phyloP scores from a whole-genome alignment of 2,113 vertebrate genomes.

The Megaceryle torquata region DNA sequence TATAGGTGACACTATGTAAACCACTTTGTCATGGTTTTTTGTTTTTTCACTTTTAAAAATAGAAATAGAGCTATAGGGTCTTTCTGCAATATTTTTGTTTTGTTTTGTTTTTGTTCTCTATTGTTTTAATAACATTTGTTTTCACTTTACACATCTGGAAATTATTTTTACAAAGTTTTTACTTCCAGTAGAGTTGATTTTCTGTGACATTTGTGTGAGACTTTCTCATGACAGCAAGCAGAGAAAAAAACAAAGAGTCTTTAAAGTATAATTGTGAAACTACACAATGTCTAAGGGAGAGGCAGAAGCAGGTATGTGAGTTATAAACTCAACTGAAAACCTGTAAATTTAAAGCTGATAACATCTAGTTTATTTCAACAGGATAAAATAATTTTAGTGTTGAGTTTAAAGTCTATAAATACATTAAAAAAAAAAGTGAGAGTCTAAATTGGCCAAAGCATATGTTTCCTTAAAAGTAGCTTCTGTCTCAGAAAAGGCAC shows the following conservation, averaged over 20 bases:
- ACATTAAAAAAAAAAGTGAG: no score
- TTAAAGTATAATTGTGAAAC: background rate
- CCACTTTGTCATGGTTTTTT: accelerated
- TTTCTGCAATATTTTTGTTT: background rate
- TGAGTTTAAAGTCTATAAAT: background rate
- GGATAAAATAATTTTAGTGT: background rate
- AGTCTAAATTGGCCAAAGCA: background rate
- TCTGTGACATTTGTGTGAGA: background rate
- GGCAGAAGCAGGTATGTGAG: background rate
- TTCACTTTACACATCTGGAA: background rate
- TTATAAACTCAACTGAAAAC: background rate
- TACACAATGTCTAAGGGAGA: background rate
- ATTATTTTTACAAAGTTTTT: background rate
- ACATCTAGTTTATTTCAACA: background rate
- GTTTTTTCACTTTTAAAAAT: background rate
- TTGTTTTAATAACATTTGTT: background rate
- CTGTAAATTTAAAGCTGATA: background rate
- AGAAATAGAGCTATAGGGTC: background rate
- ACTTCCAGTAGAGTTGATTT: background rate
- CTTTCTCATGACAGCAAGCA: background rate
- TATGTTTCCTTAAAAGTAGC: background rate
- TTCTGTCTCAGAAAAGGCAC: background rate
- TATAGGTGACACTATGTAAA: background rate
- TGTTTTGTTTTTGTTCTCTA: background rate
- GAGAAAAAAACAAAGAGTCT: background rate